Percentiles rank a stretch among this genome's conserved stretches.
Evolutionary conservation across 1,140 invertebrate genomes (phyloP).

Genomic region (Asobara japonica): DNA sequence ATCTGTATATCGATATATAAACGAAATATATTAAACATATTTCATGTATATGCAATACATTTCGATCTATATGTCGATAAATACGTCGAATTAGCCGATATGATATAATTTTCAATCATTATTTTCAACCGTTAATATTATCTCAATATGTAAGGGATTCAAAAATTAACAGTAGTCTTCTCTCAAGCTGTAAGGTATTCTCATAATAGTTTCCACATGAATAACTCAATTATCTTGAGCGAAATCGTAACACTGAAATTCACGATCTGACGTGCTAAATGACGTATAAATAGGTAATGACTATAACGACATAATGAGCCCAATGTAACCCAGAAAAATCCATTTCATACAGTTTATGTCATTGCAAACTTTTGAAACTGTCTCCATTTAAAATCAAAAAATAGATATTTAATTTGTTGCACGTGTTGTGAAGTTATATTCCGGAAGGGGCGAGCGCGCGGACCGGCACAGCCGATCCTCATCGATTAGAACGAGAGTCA

Average conservation of each 20-base stretch:
- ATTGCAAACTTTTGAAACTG: background rate
- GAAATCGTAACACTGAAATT: background rate
- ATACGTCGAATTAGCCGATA: too few relatives aligned
- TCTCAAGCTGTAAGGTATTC: too few relatives aligned
- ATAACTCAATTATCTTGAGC: too few relatives aligned
- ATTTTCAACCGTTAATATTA: too few relatives aligned
- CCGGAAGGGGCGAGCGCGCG: background rate
- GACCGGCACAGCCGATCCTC: background rate
- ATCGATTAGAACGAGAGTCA: slow-evolving; percentile 1
- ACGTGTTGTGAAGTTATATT: background rate
- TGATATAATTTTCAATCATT: too few relatives aligned
- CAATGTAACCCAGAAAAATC: background rate
- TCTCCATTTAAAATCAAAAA: background rate
- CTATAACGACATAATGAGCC: background rate
- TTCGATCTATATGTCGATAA: too few relatives aligned
- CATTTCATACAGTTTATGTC: background rate
- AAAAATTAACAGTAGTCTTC: too few relatives aligned
- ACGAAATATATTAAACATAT: too few relatives aligned
- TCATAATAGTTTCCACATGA: too few relatives aligned
- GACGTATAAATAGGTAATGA: slow-evolving; percentile 1
- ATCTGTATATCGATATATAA: too few relatives aligned
- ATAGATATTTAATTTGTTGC: background rate
- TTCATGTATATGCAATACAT: too few relatives aligned
- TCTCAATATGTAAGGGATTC: too few relatives aligned
- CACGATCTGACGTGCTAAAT: background rate